phyloP scores from a whole-genome alignment of 2,113 vertebrate species.

The Progne subis region DNA sequence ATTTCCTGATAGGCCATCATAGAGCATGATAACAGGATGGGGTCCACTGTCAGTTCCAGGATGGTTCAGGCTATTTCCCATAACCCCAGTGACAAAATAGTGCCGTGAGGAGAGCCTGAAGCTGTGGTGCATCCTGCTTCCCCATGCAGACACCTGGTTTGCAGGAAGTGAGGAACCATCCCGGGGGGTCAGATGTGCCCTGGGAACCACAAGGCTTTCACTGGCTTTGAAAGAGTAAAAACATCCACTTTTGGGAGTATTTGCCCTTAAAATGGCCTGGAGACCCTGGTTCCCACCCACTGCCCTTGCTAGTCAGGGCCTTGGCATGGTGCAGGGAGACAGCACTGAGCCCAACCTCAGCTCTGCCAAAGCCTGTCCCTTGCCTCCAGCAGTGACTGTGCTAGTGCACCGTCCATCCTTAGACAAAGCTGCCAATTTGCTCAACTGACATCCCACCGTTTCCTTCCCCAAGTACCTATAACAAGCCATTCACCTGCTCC shows the following conservation, averaged over 20 bases:
- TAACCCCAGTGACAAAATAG: constrained; percentile 57
- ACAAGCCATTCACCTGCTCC: neutral
- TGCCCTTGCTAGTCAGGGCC: neutral
- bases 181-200: neutral
- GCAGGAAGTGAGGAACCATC: constrained; percentile 40
- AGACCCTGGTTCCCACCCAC: neutral
- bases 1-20: constrained; percentile 65
- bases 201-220: neutral
- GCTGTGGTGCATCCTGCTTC: constrained; percentile 54
- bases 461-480: neutral
- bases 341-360: neutral
- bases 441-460: neutral
- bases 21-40: constrained; percentile 73
- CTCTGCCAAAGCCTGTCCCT: neutral
- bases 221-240: neutral
- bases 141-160: constrained; percentile 54
- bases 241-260: neutral
- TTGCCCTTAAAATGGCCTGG: neutral
- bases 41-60: constrained; percentile 68
- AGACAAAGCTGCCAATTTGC: neutral
- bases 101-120: neutral
- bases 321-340: neutral
- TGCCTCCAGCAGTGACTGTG: neutral
- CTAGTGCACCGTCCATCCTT: neutral
- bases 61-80: constrained; percentile 62